Percentiles rank a stretch among this genome's conserved stretches.
Evolutionary conservation across 2,113 vertebrate species (phyloP).

Genomic region (Phocoena sinus): DNA sequence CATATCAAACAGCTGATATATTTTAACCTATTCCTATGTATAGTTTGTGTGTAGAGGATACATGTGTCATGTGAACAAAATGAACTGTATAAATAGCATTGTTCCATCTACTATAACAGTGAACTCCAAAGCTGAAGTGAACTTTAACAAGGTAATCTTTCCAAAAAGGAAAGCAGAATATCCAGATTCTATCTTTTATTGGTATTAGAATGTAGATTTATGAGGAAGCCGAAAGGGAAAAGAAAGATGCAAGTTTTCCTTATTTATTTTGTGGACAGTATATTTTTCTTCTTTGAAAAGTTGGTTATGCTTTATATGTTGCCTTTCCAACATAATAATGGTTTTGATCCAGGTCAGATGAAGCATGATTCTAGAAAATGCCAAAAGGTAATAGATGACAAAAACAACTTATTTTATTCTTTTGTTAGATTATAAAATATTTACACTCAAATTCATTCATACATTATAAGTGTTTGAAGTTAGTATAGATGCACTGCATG

Average conservation of each 20-base stretch:
- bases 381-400: background rate
- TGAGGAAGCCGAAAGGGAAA: background rate
- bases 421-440: background rate
- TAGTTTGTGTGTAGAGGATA: background rate
- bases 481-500: fast-evolving
- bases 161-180: background rate
- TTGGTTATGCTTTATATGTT: background rate
- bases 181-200: background rate
- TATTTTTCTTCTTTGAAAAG: background rate
- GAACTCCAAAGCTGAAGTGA: background rate
- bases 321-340: background rate
- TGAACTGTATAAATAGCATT: background rate
- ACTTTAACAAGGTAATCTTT: background rate
- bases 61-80: background rate
- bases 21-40: background rate
- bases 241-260: background rate
- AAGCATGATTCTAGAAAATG: background rate
- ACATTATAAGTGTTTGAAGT: background rate
- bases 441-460: background rate
- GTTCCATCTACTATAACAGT: background rate
- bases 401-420: background rate
- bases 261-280: background rate
- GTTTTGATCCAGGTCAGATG: background rate
- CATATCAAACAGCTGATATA: background rate
- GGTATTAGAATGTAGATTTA: background rate